These are phyloP conservation scores for Tortricodes alternella DNA, from an alignment of 2,888 invertebrate species.

Conservation along the genomic window DNA sequence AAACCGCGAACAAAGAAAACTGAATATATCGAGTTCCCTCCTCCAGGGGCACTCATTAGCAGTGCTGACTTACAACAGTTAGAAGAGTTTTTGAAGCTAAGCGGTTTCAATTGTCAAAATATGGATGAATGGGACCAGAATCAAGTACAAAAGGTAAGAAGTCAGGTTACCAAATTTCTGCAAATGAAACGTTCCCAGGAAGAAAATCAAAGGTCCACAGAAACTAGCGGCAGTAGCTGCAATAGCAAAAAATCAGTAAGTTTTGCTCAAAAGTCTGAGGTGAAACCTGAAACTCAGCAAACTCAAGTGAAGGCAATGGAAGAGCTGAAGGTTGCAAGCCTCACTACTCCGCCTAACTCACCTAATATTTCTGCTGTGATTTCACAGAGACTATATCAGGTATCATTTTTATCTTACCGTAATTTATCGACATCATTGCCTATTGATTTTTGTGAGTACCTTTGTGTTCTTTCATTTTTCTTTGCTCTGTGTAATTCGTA, in stretches of 20 bases:
- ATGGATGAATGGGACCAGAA: constrained; percentile 86
- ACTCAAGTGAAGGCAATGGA: constrained; percentile 76
- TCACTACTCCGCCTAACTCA: constrained; percentile 88
- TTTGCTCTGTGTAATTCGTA: constrained; percentile 32
- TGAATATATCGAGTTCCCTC: constrained; percentile 76
- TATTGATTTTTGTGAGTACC: constrained; percentile 77
- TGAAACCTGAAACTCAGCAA: constrained; percentile 61
- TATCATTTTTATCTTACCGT: constrained; percentile 57
- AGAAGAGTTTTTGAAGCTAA: constrained; percentile 87
- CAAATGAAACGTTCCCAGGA: constrained; percentile 87
- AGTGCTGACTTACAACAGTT: constrained; percentile 86
- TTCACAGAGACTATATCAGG: constrained; percentile 83
- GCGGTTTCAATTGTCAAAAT: constrained; percentile 87
- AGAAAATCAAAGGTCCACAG: constrained; percentile 82
- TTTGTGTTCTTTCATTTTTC: constrained; percentile 59
- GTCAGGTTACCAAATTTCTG: constrained; percentile 87
- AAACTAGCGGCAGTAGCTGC: constrained; percentile 82
- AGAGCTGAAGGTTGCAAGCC: constrained; percentile 69
- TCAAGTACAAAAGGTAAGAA: constrained; percentile 86
- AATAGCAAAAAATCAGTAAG: constrained; percentile 89
- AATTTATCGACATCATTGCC: constrained; percentile 61
- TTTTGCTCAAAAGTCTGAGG: constrained; percentile 85
- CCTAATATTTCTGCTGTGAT: constrained; percentile 87
- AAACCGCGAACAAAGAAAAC: constrained; percentile 76
- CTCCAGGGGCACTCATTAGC: constrained; percentile 77